A percentile compares a stretch with the other conserved stretches of the same genome.
phyloP scores from a whole-genome alignment of 30 jellyfish, hydroid and myxozoan species.

The Nemopilema nomurai region DNA sequence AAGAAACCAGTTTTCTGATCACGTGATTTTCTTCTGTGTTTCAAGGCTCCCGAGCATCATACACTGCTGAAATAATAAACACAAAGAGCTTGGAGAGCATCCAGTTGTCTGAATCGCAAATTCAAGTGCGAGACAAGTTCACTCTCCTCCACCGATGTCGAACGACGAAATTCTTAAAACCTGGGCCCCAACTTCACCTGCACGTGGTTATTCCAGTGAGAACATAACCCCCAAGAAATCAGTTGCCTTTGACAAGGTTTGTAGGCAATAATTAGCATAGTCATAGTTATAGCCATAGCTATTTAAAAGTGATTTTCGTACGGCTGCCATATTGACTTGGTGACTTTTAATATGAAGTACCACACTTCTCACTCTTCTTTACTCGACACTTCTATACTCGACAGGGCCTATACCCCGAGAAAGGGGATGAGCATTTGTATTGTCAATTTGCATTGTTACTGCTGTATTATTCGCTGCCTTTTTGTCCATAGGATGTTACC shows the following conservation, averaged over 20 bases:
- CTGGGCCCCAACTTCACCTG: slow-evolving; percentile 73
- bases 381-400: too few species aligned
- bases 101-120: slow-evolving; percentile 17
- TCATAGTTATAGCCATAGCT: too few species aligned
- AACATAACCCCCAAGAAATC: slow-evolving; percentile 30
- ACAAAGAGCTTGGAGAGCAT: not conserved
- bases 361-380: too few species aligned
- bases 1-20: too few species aligned
- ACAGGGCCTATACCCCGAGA: too few species aligned
- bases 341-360: not conserved
- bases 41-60: not conserved
- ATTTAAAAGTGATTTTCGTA: too few species aligned
- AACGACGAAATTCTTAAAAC: slow-evolving; percentile 46
- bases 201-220: slow-evolving; percentile 35
- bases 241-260: slow-evolving; percentile 48
- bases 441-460: too few species aligned
- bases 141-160: slow-evolving; percentile 54
- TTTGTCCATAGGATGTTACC: not conserved
- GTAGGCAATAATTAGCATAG: too few species aligned
- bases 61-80: not conserved
- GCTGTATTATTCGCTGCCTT: too few species aligned
- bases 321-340: not conserved
- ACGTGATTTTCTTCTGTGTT: too few species aligned
- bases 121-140: slow-evolving; percentile 50
- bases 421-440: too few species aligned